Base-by-base conservation (phyloP, 2,888 invertebrate species). In the Crioceris asparagi region DNA sequence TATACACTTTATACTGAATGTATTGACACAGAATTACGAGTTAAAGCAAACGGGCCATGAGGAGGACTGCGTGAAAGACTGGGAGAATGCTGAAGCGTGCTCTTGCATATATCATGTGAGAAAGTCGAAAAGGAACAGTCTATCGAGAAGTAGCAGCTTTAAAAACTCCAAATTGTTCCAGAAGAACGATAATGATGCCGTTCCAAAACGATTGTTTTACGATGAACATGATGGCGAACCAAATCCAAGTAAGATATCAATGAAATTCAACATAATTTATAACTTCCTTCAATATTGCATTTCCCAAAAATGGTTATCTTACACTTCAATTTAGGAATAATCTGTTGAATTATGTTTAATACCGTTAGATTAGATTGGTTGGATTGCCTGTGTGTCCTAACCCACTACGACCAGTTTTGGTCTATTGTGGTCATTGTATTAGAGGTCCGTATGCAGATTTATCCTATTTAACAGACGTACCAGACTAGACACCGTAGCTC, bases 21-120 rank as follows among this genome's bases (percentile, higher is more conserved):
- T 56, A 45, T 52, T 69, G 30, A 55, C 60, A 14, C 45, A 45
- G 12, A 47, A 49, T 18, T 40, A 44, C 0, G 63, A 66, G n/a
- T 43, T 41, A 1, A 69, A 68, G 37, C 68, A 69, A 2, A 71
- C 72, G 4, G 64, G 69, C 37, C 71, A 72, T 0, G 79, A 79
- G 48, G 62, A 60, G 2, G 71, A 74, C 29, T 79, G 75, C 47
- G 56, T 66, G 0, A 66, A 40, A 31, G 45, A 38, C 4, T 82
- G 81, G 82, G 61, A 65, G 15, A 63, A 56, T 32, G 66, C 75
- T 14, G 59, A 65, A 1, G 68, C 70, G 19, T 83, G 82, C 48
- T 51, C 65, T n/a, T 82, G 82, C 53, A 67, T 71, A 5, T 79
- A 77, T 73, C 74, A 72, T 55, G 56, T 71, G 38, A 65, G 72